phyloP scores from a whole-genome alignment of 2,888 invertebrate genomes.

The Lapara coniferarum region DNA sequence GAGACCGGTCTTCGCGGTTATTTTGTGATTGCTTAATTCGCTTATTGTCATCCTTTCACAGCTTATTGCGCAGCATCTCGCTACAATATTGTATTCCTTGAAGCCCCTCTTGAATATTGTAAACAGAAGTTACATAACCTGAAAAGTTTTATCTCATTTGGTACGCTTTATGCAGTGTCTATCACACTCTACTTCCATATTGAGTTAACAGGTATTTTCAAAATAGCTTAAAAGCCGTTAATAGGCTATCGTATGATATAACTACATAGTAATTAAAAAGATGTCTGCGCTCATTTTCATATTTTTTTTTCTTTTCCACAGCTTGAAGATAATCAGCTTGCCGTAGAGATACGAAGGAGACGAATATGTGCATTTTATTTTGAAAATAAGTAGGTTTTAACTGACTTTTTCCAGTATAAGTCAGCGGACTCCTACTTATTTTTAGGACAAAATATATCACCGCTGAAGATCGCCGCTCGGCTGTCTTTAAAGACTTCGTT shows the following conservation, averaged over 20 bases:
- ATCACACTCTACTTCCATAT: too few species aligned
- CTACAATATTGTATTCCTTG: conserved; percentile 1
- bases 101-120: neutral
- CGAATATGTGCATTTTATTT: conserved; percentile 15
- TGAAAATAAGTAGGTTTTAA: conserved; percentile 38
- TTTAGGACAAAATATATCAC: conserved; percentile 28
- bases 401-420: conserved; percentile 36
- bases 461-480: neutral
- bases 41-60: conserved; percentile 14
- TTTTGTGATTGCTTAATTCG: conserved; percentile 15
- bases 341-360: too few species aligned
- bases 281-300: too few species aligned
- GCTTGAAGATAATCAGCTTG: too few species aligned
- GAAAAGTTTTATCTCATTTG: too few species aligned
- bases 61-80: conserved; percentile 9
- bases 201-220: too few species aligned
- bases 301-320: too few species aligned
- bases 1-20: neutral
- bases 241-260: too few species aligned
- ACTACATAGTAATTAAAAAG: too few species aligned
- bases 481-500: neutral
- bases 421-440: conserved; percentile 34
- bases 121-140: neutral
- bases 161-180: too few species aligned
- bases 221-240: too few species aligned